Percentiles rank a stretch among this genome's conserved stretches.
Conservation (phyloP, 1,140 invertebrate species). For the Melanaphis sacchari region DNA sequence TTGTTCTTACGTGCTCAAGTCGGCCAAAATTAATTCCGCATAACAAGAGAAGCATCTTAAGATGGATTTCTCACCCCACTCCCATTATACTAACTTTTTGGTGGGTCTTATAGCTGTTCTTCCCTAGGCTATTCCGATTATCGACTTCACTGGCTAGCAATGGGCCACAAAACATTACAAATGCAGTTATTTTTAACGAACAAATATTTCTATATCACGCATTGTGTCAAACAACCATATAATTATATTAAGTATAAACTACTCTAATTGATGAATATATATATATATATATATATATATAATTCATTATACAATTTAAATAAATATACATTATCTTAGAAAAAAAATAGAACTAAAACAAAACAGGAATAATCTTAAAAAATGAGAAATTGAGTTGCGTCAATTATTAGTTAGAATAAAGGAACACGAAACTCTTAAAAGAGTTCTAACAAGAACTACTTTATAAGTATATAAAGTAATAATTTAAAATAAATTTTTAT, state of each 20-base stretch:
- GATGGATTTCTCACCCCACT: neutral
- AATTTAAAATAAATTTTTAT: neutral
- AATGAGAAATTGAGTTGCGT: neutral
- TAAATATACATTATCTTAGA: neutral
- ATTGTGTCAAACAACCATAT: conserved; percentile 5
- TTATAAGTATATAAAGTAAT: neutral
- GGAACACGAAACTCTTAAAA: neutral
- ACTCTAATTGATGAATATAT: neutral
- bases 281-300: too few species aligned
- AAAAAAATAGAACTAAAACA: neutral
- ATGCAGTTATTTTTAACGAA: neutral
- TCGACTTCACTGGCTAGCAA: neutral
- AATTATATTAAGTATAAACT: neutral
- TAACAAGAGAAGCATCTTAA: neutral
- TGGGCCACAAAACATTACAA: neutral
- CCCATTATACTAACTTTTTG: neutral
- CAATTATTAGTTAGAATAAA: neutral
- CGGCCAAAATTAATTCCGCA: neutral
- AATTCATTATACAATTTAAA: neutral
- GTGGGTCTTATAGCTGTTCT: neutral
- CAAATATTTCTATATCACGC: neutral
- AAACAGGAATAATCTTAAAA: neutral
- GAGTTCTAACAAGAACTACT: neutral
- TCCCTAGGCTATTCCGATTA: neutral
- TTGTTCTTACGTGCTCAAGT: neutral